Evolutionary conservation across 1,140 invertebrate genomes (phyloP).

Genomic region (Samia ricini): DNA sequence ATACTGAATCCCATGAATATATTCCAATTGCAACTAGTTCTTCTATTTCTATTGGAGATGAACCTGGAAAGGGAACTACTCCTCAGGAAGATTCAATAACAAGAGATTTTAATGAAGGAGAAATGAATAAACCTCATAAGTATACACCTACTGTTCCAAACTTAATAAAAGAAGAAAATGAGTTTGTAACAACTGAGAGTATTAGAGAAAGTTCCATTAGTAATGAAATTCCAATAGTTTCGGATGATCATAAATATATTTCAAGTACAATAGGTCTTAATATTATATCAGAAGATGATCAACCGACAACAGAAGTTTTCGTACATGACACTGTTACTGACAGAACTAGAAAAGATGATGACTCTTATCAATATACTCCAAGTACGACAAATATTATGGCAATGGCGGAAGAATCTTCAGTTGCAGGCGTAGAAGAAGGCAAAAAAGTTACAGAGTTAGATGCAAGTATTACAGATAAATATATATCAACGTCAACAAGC

Average conservation of each 20-base stretch:
- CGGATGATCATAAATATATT: not conserved
- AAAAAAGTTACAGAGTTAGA: not conserved
- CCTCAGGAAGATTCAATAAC: conserved; percentile 5
- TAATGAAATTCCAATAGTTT: not conserved
- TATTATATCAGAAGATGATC: not conserved
- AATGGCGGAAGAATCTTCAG: not conserved
- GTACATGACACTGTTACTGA: not conserved
- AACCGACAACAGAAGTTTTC: not conserved
- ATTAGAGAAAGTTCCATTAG: not conserved
- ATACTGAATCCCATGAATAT: not conserved
- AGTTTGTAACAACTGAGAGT: not conserved
- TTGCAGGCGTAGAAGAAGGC: not conserved
- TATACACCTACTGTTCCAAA: not conserved
- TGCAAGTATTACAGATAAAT: conserved; percentile 6
- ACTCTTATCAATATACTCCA: not conserved
- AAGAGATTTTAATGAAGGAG: not conserved
- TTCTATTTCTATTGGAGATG: not conserved
- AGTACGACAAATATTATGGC: not conserved
- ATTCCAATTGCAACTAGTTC: not conserved
- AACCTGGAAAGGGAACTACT: not conserved
- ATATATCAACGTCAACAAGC: conserved; percentile 9
- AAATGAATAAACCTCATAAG: not conserved
- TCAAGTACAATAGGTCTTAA: not conserved
- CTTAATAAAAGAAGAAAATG: not conserved
- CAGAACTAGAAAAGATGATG: not conserved